These are phyloP conservation scores for Aplodontia rufa DNA, from an alignment of 2,113 vertebrate genomes.

Conservation along the genomic window DNA sequence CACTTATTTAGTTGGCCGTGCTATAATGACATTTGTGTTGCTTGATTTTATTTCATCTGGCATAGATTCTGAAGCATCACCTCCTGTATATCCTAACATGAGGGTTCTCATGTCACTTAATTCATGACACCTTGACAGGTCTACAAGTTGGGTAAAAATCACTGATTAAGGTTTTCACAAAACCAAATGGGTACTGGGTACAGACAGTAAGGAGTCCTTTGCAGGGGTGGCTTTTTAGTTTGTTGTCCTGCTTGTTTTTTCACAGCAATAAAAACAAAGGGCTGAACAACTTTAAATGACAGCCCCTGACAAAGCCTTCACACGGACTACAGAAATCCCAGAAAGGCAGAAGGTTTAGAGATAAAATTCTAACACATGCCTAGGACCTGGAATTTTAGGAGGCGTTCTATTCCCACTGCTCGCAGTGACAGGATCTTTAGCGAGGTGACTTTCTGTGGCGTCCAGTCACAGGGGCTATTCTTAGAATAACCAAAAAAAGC, in stretches of 20 bases:
- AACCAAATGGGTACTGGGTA: not conserved
- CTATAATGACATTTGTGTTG: not conserved
- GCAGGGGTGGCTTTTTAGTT: not conserved
- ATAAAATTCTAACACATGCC: constrained; percentile 67
- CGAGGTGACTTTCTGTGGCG: constrained; percentile 84
- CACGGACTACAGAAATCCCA: not conserved
- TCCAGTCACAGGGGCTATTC: constrained; percentile 82
- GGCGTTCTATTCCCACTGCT: constrained; percentile 74
- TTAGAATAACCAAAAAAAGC: constrained; percentile 83
- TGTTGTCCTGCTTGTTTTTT: not conserved
- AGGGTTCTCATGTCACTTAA: not conserved
- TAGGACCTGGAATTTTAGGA: constrained; percentile 65
- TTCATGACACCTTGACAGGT: not conserved
- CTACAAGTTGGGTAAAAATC: not conserved
- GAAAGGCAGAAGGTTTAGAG: constrained; percentile 79
- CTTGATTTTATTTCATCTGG: not conserved
- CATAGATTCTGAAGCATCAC: not conserved
- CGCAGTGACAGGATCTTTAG: constrained; percentile 77
- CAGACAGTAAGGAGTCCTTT: not conserved
- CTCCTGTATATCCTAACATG: not conserved
- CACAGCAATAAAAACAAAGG: not conserved
- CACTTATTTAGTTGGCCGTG: constrained; percentile 10
- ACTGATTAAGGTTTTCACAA: not conserved
- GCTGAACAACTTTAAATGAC: constrained; percentile 34
- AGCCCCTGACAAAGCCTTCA: constrained; percentile 20